Percentiles rank a stretch among this genome's conserved stretches.
phyloP scores from a whole-genome alignment of 2,113 vertebrate genomes.

The Zingel zingel region DNA sequence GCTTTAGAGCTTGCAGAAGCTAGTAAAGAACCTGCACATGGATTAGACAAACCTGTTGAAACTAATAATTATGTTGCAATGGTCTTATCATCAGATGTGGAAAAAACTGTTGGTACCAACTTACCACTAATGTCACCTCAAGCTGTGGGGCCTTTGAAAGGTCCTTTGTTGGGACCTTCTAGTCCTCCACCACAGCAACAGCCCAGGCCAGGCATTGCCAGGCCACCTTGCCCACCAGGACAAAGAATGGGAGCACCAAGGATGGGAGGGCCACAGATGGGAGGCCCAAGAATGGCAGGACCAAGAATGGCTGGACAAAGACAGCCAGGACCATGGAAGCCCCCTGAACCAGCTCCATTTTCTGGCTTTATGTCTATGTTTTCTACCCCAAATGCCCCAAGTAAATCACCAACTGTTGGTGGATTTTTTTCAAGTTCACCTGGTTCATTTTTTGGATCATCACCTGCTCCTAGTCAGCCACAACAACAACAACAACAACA shows the following conservation, averaged over 20 bases:
- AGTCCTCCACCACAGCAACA: slow-evolving; percentile 54
- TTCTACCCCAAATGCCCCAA: slow-evolving; percentile 82
- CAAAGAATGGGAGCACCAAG: slow-evolving; percentile 52
- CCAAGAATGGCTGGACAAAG: slow-evolving; percentile 72
- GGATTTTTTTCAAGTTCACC: slow-evolving; percentile 88
- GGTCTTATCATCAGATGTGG: slow-evolving; percentile 21
- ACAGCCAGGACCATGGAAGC: slow-evolving; percentile 73
- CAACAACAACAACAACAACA: slow-evolving; percentile 72
- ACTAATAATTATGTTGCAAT: slow-evolving; percentile 2
- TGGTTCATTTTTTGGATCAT: slow-evolving; percentile 81
- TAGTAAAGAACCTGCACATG: slow-evolving; percentile 19
- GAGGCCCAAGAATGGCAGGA: slow-evolving; percentile 30
- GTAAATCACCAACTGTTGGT: slow-evolving; percentile 83
- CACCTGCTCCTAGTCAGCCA: slow-evolving; percentile 65
- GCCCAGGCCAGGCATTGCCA: slow-evolving; percentile 21
- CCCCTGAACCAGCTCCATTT: slow-evolving; percentile 87
- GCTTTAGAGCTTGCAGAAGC: slow-evolving; percentile 19
- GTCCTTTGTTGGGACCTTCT: slow-evolving; percentile 11
- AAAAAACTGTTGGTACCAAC: slow-evolving; percentile 20
- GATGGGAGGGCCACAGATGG: slow-evolving; percentile 51
- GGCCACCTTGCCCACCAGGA: slow-evolving; percentile 40
- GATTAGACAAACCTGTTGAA: slow-evolving; percentile 39
- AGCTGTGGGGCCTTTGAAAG: slow-evolving; percentile 22
- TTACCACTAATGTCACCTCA: slow-evolving; percentile 27
- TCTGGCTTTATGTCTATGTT: slow-evolving; percentile 96